These are phyloP conservation scores for Penaeus monodon DNA, from an alignment of 2,888 invertebrate species.

Conservation along the genomic window DNA sequence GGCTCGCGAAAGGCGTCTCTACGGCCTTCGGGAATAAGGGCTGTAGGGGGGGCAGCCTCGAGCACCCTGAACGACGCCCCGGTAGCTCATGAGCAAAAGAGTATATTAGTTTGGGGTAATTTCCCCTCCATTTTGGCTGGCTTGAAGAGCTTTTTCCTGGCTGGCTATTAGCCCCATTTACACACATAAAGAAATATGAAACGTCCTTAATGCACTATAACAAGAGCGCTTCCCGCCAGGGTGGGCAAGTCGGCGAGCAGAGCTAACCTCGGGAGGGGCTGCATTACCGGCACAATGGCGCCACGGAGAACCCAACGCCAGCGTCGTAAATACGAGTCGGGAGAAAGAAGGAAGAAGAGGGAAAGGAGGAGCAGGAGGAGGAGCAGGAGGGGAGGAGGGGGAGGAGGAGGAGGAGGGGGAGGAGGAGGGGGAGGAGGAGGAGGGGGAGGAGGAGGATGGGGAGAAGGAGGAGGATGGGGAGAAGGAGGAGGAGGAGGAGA, in stretches of 20 bases:
- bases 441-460: no score
- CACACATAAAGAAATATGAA: slow-evolving; percentile 65
- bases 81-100: slow-evolving; percentile 46
- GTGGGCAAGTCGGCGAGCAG: slow-evolving; percentile 47
- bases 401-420: neutral
- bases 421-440: no score
- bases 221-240: slow-evolving; percentile 59
- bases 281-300: slow-evolving; percentile 51
- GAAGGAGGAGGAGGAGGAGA: no score
- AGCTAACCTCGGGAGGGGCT: slow-evolving; percentile 48
- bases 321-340: slow-evolving; percentile 30
- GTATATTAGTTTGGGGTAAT: slow-evolving; percentile 61
- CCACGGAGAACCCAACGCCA: slow-evolving; percentile 16
- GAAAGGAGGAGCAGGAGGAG: slow-evolving; percentile 11
- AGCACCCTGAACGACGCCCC: slow-evolving; percentile 1
- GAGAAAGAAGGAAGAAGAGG: slow-evolving; percentile 35
- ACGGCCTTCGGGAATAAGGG: neutral
- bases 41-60: neutral
- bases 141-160: slow-evolving; percentile 57
- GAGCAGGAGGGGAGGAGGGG: neutral
- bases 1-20: neutral
- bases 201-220: slow-evolving; percentile 63
- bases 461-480: no score
- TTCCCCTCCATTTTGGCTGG: slow-evolving; percentile 59
- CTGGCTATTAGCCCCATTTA: slow-evolving; percentile 64